Base-by-base conservation (phyloP, 1,140 invertebrate species). In the Cydia pomonella region DNA sequence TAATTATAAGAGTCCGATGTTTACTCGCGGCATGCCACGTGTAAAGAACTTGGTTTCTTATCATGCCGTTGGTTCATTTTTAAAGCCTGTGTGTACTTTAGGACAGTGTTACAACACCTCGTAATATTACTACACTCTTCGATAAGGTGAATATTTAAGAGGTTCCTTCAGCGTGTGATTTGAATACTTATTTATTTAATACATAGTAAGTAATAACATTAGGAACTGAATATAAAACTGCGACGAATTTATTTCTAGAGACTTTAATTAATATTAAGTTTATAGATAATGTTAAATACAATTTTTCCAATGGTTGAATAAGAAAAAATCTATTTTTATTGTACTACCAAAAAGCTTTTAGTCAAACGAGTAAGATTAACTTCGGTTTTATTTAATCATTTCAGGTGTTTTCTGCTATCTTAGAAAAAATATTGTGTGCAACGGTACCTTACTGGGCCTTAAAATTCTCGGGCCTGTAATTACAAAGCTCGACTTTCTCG, bases 191-290 rank as follows among this genome's bases (percentile, higher is more conserved):
- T 23, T 38, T 25, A 63, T 63, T 25, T 21, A 59, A 59, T 12
- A 59, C 3, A 66, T 33, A n/a, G 23, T 62, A 25, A n/a, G 25
- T 16, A 33, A n/a, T 66, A 59, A 63, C 10, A 13, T 63, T 25
- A 69, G 29, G 27, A 33, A 69, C 27, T 64, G 6, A 64, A 18
- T 41, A 69, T 69, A 41, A 33, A n/a, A 69, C 64, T 69, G n/a
- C 29, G 64, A 69, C 64, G 64, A 69, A 69, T 69, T 69, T 69
- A 69, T 38, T 33, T 3, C 64, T 69, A 69, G 64, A 33, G 64
- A 69, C 29, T 69, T 38, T 38, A 38, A 38, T n/a, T 69, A 69
- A 69, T 41, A 18, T 38, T 69, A 69, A 69, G 33, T 0, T 59
- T 21, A 59, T 59, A 23, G 0, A 0, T 21, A 12, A 6, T 59